phyloP scores from a whole-genome alignment of 1,140 invertebrate species.

The Oscheius sp. region DNA sequence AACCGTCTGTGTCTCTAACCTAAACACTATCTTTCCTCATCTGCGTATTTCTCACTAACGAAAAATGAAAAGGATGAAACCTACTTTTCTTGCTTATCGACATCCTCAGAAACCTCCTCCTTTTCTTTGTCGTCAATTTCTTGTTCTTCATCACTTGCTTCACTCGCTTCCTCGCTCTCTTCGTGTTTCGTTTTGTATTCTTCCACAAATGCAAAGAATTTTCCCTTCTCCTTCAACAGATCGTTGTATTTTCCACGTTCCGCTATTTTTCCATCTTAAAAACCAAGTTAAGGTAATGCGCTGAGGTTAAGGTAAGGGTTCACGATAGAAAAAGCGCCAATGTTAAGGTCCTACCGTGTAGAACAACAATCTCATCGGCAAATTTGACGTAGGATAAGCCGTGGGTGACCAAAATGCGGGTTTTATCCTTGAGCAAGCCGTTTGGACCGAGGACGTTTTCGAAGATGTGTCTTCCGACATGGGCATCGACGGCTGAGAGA shows the following conservation, averaged over 20 bases:
- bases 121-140: too few relatives aligned
- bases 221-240: constrained; percentile 25
- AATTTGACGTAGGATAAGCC: constrained; percentile 47
- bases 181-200: constrained; percentile 22
- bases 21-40: too few relatives aligned
- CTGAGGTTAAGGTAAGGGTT: background rate
- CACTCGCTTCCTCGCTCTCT: too few relatives aligned
- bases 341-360: constrained; percentile 22
- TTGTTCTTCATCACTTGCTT: too few relatives aligned
- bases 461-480: constrained; percentile 70
- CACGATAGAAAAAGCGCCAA: background rate
- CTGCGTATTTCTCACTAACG: too few relatives aligned
- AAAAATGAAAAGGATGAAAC: too few relatives aligned
- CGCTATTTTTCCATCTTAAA: constrained; percentile 28
- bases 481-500: constrained; percentile 70
- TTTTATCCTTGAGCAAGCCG: constrained; percentile 55
- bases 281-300: background rate
- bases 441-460: constrained; percentile 57
- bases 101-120: too few relatives aligned
- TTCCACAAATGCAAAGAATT: constrained; percentile 37
- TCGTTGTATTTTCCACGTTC: constrained; percentile 32
- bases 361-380: constrained; percentile 47
- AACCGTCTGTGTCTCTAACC: too few relatives aligned
- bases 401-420: constrained; percentile 55
- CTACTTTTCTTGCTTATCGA: too few relatives aligned